A percentile compares a stretch with the other conserved stretches of the same genome.
These are phyloP conservation scores for Hemaris fuciformis DNA, from an alignment of 2,888 invertebrate species.

Conservation along the genomic window DNA sequence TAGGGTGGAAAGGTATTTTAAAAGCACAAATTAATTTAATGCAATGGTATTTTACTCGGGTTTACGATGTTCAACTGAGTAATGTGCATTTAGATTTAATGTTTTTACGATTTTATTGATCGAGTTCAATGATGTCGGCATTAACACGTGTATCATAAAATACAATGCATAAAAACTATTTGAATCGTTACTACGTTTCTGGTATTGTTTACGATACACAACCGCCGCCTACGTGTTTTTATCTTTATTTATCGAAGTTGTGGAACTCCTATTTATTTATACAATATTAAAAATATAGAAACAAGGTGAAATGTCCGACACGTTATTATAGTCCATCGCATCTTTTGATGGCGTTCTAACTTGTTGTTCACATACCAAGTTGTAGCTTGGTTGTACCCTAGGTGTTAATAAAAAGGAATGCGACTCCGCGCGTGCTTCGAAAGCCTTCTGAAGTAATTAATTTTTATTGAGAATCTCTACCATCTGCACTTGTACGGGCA, in stretches of 20 bases:
- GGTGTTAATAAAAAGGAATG: slow-evolving; percentile 47
- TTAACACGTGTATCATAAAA: too few relatives aligned
- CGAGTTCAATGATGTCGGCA: not conserved
- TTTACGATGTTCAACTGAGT: not conserved
- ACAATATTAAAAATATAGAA: slow-evolving; percentile 15
- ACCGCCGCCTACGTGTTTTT: slow-evolving; percentile 18
- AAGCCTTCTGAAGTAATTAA: slow-evolving; percentile 17
- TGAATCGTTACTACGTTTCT: slow-evolving; percentile 13
- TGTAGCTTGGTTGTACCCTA: slow-evolving; percentile 35
- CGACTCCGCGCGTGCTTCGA: slow-evolving; percentile 21
- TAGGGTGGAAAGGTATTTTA: too few relatives aligned
- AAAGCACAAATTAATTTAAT: too few relatives aligned
- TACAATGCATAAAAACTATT: not conserved
- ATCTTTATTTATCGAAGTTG: slow-evolving; percentile 16
- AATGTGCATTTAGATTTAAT: not conserved
- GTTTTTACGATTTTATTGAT: not conserved
- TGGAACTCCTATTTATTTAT: not conserved
- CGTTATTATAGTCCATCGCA: slow-evolving; percentile 45
- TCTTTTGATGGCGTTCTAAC: slow-evolving; percentile 35
- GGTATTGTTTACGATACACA: slow-evolving; percentile 21
- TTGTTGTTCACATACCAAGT: not conserved
- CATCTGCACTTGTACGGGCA: not conserved
- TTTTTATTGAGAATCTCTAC: slow-evolving; percentile 11
- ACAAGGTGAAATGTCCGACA: slow-evolving; percentile 32
- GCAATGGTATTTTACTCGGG: not conserved